Base-by-base conservation (phyloP, 1,140 invertebrate genomes). In the Druon quercuslanigerum region DNA sequence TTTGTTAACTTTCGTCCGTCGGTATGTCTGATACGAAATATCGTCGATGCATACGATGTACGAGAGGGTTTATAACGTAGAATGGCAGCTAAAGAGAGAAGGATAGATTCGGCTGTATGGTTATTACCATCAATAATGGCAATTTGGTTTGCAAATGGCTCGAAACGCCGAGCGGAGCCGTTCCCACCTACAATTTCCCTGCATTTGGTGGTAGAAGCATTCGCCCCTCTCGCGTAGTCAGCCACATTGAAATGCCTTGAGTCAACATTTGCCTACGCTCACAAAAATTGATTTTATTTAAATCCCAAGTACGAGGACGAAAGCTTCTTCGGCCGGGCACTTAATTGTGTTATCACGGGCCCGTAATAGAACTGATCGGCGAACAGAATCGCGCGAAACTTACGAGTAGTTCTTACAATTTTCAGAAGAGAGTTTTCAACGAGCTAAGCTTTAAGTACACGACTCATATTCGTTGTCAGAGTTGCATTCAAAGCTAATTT, bases 51-150 rank as follows among this genome's bases (percentile, higher is more conserved):
- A 71, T 19, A 60, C n/a, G 2, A 20, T 12, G 19, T 51, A 60
- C 40, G 60, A 77, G 57, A 81, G 72, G 25, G 25, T n/a, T 33
- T n/a, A 66, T 66, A 77, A 57, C 40, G 50, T 20, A 46, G 60
- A 57, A 81, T 40, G 20, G 54, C 51, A 51, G 75, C 57, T 78
- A 77, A 73, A 51, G 74, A 74, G 60, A 72, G 72, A 72, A 76
- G 74, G 77, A 77, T 78, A 82, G 86, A 85, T 83, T 87, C 85
- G 84, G 86, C 86, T 90, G 89, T 90, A 88, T 88, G 86, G 87
- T 90, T 90, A 90, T 90, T 90, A 90, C 89, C 89, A 89, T 90
- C 89, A 89, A 90, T 90, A 90, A 90, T 90, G 88, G 89, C 89
- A 90, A 90, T 90, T 90, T 90, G 89, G 89, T 89, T 90, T 90